A percentile compares a stretch with the other conserved stretches of the same genome.
Conservation (phyloP, 92 coral and sea anemone species). For the Nematostella vectensis region DNA sequence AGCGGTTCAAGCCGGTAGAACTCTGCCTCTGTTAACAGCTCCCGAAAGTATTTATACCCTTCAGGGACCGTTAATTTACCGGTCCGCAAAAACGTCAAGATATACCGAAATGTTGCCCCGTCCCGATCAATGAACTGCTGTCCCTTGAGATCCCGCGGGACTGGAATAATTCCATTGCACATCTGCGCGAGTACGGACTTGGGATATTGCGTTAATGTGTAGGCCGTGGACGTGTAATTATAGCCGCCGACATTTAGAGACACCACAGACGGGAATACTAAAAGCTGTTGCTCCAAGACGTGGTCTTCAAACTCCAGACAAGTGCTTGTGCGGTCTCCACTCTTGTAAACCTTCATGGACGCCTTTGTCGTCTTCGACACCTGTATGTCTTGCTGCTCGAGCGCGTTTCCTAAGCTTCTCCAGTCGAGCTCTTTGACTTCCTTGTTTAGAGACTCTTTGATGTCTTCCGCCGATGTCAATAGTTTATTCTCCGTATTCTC, state of each 20-base stretch:
- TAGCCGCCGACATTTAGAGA: conserved; percentile 67
- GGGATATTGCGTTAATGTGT: conserved; percentile 49
- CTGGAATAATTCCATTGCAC: conserved; percentile 24
- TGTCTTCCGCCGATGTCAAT: too few relatives aligned
- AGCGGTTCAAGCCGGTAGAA: conserved; percentile 37
- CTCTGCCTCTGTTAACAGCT: conserved; percentile 47
- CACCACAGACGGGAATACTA: conserved; percentile 46
- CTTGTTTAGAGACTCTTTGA: too few relatives aligned
- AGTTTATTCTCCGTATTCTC: too few relatives aligned
- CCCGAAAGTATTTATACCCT: conserved; percentile 36
- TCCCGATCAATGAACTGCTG: conserved; percentile 52
- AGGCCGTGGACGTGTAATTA: conserved; percentile 52
- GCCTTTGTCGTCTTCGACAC: conserved; percentile 2
- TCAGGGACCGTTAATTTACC: conserved; percentile 37
- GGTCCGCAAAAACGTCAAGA: conserved; percentile 47
- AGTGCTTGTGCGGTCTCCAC: conserved; percentile 16
- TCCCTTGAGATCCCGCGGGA: conserved; percentile 38
- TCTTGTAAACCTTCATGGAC: conserved; percentile 1
- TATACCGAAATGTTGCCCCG: conserved; percentile 42
- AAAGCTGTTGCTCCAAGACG: conserved; percentile 17
- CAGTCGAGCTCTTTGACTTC: too few relatives aligned
- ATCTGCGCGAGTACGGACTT: conserved; percentile 45
- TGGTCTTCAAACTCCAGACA: conserved; percentile 21
- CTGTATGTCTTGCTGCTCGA: not conserved
- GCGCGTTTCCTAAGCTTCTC: too few relatives aligned